These are phyloP conservation scores for Penaeus monodon DNA, from an alignment of 2,888 invertebrate genomes.

Conservation along the genomic window DNA sequence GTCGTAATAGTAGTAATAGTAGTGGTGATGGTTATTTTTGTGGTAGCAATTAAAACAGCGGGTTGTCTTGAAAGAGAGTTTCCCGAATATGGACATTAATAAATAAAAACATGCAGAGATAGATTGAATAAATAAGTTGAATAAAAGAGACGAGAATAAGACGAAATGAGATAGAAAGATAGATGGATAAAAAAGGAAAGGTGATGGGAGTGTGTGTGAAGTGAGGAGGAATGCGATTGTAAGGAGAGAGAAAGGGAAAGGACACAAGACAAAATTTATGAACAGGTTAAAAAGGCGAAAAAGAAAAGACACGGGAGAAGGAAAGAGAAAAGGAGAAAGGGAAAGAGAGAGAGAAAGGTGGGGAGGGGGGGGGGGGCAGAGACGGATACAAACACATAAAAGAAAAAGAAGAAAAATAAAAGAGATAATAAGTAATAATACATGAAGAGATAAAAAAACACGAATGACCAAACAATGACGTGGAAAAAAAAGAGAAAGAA, in stretches of 20 bases:
- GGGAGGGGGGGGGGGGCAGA: not conserved
- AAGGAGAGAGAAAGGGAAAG: not conserved
- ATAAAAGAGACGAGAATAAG: not conserved
- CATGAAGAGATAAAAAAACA: not conserved
- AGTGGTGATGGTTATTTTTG: no score
- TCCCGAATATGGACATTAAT: no score
- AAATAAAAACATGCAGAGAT: no score
- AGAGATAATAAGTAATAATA: not conserved
- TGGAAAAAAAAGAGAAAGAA: no score
- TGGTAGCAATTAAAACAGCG: no score
- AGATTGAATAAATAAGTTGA: not conserved
- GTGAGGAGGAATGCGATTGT: not conserved
- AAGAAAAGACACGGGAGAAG: not conserved
- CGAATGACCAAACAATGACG: not conserved
- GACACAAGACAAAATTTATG: not conserved
- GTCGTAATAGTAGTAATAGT: no score
- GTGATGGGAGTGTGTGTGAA: not conserved
- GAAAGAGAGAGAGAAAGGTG: not conserved
- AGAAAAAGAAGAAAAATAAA: not conserved
- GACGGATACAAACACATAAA: not conserved
- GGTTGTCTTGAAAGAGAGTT: no score
- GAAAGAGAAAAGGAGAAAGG: no score
- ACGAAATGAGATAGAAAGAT: not conserved
- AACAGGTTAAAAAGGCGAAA: constrained; percentile 1
- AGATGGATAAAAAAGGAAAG: not conserved